phyloP scores from a whole-genome alignment of 2,888 invertebrate genomes.

The Drosophila borealis region DNA sequence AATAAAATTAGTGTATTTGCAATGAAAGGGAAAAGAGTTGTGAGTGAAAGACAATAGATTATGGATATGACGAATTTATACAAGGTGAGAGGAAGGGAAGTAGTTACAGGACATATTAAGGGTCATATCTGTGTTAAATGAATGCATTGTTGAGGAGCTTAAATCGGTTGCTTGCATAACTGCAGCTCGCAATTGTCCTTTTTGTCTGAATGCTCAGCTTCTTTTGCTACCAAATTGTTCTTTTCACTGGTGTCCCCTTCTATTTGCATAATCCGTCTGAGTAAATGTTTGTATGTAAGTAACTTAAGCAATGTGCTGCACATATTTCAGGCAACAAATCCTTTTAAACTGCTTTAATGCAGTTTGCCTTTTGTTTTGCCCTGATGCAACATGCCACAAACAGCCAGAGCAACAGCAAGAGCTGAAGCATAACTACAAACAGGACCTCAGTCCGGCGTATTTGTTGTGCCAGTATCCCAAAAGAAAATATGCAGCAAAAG shows the following conservation, averaged over 20 bases:
- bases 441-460: constrained; percentile 42
- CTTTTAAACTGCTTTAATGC: constrained; percentile 66
- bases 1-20: too few relatives aligned
- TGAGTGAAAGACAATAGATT: too few relatives aligned
- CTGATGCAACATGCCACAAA: constrained; percentile 59
- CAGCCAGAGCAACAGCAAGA: constrained; percentile 27
- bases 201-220: constrained; percentile 5
- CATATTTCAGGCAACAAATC: constrained; percentile 62
- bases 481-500: constrained; percentile 62
- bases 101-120: background rate
- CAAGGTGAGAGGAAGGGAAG: too few relatives aligned
- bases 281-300: constrained; percentile 29
- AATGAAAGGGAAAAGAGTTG: too few relatives aligned
- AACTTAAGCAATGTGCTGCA: constrained; percentile 43
- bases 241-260: constrained; percentile 28
- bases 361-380: constrained; percentile 53
- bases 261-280: constrained; percentile 37
- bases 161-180: background rate
- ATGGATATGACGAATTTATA: too few relatives aligned
- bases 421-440: constrained; percentile 23
- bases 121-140: background rate
- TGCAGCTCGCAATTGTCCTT: background rate
- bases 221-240: constrained; percentile 36
- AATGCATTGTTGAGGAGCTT: background rate
- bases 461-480: constrained; percentile 54